phyloP scores from a whole-genome alignment of 2,888 invertebrate species.

The Drosophila antonietae region DNA sequence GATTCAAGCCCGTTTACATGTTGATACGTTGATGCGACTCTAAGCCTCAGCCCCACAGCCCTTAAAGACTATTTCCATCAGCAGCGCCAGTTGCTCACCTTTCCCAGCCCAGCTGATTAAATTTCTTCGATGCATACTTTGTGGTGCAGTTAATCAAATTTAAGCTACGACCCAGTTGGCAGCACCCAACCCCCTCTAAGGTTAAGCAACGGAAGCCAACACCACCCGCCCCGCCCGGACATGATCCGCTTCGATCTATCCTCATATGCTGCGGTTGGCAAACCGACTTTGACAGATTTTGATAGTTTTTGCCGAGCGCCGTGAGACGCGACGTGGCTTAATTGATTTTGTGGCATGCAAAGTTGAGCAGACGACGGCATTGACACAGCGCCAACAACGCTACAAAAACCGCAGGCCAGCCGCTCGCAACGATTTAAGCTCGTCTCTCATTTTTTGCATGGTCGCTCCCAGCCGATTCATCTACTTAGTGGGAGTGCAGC shows the following conservation, averaged over 20 bases:
- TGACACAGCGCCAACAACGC: slow-evolving; percentile 18
- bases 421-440: slow-evolving; percentile 57
- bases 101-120: slow-evolving; percentile 1
- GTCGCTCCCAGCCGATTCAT: slow-evolving; percentile 21
- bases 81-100: background rate
- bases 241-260: background rate
- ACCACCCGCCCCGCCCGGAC: background rate
- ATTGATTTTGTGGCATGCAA: slow-evolving; percentile 76
- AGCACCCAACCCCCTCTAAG: background rate
- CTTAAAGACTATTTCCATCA: background rate
- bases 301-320: slow-evolving; percentile 36
- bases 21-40: slow-evolving; percentile 48
- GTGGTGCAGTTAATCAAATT: slow-evolving; percentile 58
- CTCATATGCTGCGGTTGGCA: slow-evolving; percentile 34
- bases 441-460: slow-evolving; percentile 44
- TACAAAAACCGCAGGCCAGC: slow-evolving; percentile 61
- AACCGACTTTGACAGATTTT: slow-evolving; percentile 64
- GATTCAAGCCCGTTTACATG: slow-evolving; percentile 56
- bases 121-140: slow-evolving; percentile 23
- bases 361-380: slow-evolving; percentile 48
- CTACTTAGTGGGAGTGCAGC: slow-evolving; percentile 59
- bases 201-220: background rate
- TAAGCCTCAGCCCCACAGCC: slow-evolving; percentile 17
- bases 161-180: slow-evolving; percentile 58
- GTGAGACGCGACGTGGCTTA: slow-evolving; percentile 50